phyloP scores from a whole-genome alignment of 2,797 vertebrate genomes.

The Argyrosomus regius region DNA sequence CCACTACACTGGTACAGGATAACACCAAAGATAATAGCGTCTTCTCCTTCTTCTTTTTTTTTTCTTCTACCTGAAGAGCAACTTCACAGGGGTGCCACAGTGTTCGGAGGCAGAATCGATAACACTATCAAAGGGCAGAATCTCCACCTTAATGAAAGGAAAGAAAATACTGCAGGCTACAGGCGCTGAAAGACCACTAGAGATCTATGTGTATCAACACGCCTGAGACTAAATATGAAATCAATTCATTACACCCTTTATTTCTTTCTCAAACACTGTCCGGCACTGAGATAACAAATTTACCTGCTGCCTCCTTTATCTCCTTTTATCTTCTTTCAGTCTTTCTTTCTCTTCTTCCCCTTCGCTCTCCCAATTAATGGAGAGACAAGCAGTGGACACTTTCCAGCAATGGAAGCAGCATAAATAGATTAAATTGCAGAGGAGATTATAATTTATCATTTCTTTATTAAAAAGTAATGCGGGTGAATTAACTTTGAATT shows the following conservation, averaged over 20 bases:
- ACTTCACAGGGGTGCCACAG: constrained; percentile 77
- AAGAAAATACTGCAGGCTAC: constrained; percentile 81
- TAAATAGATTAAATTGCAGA: constrained; percentile 82
- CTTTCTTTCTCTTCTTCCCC: constrained; percentile 11
- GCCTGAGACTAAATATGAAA: constrained; percentile 79
- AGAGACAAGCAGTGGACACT: constrained; percentile 74
- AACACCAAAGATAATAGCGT: constrained; percentile 79
- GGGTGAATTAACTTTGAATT: constrained; percentile 87
- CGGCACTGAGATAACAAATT: constrained; percentile 67
- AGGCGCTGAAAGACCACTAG: constrained; percentile 72
- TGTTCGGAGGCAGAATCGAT: constrained; percentile 79
- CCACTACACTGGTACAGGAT: constrained; percentile 68
- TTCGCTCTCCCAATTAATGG: constrained; percentile 67
- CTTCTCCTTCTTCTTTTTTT: constrained; percentile 51
- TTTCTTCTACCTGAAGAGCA: constrained; percentile 72
- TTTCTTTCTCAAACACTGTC: constrained; percentile 74
- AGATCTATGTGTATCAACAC: constrained; percentile 75
- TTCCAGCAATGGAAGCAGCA: constrained; percentile 74
- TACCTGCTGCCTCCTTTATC: constrained; percentile 66
- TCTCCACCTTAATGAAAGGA: constrained; percentile 82
- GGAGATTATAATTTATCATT: constrained; percentile 85
- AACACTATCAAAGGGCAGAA: constrained; percentile 82
- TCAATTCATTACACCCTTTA: constrained; percentile 81
- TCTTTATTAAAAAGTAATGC: constrained; percentile 89
- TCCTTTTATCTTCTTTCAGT: constrained; percentile 39